Percentiles rank a stretch among this genome's conserved stretches.
These are phyloP conservation scores for Leucoraja erinaceus DNA, from an alignment of 2,113 vertebrate genomes.

Conservation along the genomic window DNA sequence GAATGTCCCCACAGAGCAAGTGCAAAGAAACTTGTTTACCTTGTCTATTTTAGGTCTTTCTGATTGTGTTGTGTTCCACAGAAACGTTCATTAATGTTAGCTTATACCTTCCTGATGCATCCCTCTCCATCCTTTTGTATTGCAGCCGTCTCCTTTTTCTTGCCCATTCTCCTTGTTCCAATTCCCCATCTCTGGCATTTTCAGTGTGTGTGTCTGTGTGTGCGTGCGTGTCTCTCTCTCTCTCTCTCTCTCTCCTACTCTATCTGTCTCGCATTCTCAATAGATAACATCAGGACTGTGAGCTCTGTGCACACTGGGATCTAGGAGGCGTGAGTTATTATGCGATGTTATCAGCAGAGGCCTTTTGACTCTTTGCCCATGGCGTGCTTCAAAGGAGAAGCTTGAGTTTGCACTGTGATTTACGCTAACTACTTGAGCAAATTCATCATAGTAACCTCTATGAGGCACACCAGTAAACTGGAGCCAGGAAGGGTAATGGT, in stretches of 20 bases:
- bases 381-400: constrained; percentile 18
- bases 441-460: constrained; percentile 15
- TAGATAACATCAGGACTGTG: background rate
- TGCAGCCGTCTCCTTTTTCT: background rate
- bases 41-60: background rate
- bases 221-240: no score
- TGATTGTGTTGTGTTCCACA: background rate
- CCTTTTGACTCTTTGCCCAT: constrained; percentile 18
- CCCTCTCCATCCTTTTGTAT: background rate
- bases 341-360: constrained; percentile 29
- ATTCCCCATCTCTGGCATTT: background rate
- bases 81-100: background rate
- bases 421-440: constrained; percentile 10
- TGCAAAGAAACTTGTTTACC: background rate
- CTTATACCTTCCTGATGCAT: background rate
- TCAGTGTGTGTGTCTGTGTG: no score
- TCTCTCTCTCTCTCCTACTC: background rate
- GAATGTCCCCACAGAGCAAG: background rate
- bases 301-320: background rate
- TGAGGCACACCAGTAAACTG: constrained; percentile 5
- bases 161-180: background rate
- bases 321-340: constrained; percentile 7
- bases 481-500: constrained; percentile 32
- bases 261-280: background rate
- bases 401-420: constrained; percentile 8